Conservation (phyloP, 1,140 invertebrate genomes). For the Cheumatopsyche charites region DNA sequence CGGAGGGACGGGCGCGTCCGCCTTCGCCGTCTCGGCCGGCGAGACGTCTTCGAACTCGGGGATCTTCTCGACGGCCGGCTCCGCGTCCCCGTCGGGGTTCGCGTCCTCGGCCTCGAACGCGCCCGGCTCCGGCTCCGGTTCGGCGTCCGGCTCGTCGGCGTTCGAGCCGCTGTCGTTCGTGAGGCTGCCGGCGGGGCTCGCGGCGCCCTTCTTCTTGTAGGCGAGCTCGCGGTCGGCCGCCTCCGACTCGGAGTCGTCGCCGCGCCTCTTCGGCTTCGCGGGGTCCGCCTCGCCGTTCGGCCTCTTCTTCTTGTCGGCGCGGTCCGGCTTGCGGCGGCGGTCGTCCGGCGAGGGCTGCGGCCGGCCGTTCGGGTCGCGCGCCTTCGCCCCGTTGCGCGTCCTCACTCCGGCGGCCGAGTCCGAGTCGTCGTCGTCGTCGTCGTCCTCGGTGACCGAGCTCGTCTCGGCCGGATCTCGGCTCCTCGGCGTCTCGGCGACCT, state of each 20-base stretch:
- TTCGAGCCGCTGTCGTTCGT: conserved; percentile 81
- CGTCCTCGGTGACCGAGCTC: conserved; percentile 93
- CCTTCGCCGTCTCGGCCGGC: conserved; percentile 42
- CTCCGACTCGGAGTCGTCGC: conserved; percentile 62
- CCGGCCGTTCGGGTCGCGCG: conserved; percentile 61
- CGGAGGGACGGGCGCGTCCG: background rate
- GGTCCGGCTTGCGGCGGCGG: conserved; percentile 67
- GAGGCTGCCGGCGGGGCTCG: conserved; percentile 80
- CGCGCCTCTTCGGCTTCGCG: conserved; percentile 76
- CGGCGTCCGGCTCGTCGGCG: conserved; percentile 67
- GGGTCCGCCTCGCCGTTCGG: conserved; percentile 65
- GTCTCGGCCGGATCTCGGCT: conserved; percentile 71
- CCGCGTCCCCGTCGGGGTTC: conserved; percentile 49
- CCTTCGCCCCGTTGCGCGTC: conserved; percentile 84
- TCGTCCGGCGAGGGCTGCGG: conserved; percentile 67
- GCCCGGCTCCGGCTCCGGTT: background rate
- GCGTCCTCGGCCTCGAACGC: background rate
- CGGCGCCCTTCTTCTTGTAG: conserved; percentile 72
- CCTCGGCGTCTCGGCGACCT: conserved; percentile 65
- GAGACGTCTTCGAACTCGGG: conserved; percentile 51
- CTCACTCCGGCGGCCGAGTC: conserved; percentile 88
- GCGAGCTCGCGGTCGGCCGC: conserved; percentile 67
- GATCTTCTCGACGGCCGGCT: conserved; percentile 49
- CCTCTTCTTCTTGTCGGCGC: conserved; percentile 53
- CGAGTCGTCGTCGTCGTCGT: conserved; percentile 90